Conservation (phyloP, 2,888 invertebrate species). For the Chloromyia formosa region DNA sequence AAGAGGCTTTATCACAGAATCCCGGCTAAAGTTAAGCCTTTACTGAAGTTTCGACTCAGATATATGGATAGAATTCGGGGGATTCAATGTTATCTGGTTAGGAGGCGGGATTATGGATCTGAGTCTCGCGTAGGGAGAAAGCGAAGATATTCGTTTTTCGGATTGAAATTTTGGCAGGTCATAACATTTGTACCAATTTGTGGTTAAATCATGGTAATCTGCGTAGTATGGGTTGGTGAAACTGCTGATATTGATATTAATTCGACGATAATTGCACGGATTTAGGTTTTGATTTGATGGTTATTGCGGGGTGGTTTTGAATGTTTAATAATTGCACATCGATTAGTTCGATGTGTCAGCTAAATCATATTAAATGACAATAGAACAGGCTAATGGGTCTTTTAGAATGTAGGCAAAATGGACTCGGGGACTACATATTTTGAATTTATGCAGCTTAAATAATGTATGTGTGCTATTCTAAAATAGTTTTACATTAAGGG, state of each 20-base stretch:
- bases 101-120: too few relatives aligned
- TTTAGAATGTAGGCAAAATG: too few relatives aligned
- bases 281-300: background rate
- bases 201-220: background rate
- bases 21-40: background rate
- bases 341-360: too few relatives aligned
- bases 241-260: too few relatives aligned
- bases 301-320: background rate
- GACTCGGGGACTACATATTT: too few relatives aligned
- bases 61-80: too few relatives aligned
- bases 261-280: background rate
- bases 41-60: background rate
- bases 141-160: background rate
- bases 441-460: too few relatives aligned
- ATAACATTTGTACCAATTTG: background rate
- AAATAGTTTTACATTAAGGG: too few relatives aligned
- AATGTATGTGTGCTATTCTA: too few relatives aligned
- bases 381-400: too few relatives aligned
- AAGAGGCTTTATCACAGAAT: background rate
- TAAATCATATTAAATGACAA: too few relatives aligned
- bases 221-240: background rate
- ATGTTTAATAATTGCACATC: too few relatives aligned
- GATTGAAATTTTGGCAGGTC: conserved; percentile 7
- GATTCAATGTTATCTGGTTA: background rate
- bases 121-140: background rate